phyloP scores from a whole-genome alignment of 2,113 vertebrate species.

The Tapirus terrestris region DNA sequence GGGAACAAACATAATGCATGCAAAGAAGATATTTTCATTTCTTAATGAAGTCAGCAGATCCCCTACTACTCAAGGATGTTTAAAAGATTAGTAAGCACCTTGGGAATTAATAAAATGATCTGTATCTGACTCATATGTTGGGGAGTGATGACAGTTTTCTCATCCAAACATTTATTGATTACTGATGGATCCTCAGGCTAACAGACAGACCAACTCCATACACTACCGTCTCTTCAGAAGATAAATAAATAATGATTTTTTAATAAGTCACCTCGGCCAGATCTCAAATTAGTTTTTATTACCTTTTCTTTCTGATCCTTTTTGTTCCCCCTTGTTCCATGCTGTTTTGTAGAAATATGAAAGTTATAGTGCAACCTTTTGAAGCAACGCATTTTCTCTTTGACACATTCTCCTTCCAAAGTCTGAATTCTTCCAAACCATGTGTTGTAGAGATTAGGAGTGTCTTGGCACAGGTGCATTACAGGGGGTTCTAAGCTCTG shows the following conservation, averaged over 20 bases:
- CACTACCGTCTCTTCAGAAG: background rate
- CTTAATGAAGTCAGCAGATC: conserved; percentile 5
- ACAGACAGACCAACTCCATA: background rate
- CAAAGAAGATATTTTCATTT: conserved; percentile 20
- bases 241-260: conserved; percentile 36
- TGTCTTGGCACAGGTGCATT: background rate
- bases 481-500: background rate
- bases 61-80: background rate
- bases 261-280: background rate
- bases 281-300: background rate
- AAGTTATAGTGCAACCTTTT: background rate
- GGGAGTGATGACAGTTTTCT: background rate
- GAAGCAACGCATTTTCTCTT: background rate
- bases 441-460: background rate
- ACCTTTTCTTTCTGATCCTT: background rate
- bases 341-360: background rate
- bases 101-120: conserved; percentile 26
- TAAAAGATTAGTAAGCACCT: background rate
- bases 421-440: background rate
- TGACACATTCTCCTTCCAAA: background rate
- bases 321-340: background rate
- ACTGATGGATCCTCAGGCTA: background rate
- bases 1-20: background rate
- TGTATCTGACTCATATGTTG: background rate
- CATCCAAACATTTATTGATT: background rate